Conservation (phyloP, 1,140 invertebrate species). For the Caenorhabditis inopinata region DNA sequence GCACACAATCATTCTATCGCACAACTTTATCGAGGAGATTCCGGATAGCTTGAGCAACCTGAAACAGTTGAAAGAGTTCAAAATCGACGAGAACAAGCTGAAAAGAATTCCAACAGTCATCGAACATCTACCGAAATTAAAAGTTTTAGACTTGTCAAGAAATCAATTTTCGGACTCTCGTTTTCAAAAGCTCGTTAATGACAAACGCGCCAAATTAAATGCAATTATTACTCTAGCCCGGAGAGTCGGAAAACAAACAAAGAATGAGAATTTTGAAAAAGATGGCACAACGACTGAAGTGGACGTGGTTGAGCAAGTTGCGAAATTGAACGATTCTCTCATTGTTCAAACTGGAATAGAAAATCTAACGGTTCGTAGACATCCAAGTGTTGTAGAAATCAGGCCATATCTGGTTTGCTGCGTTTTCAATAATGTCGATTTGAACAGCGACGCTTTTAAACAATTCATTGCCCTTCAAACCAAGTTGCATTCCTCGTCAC, state of each 20-base stretch:
- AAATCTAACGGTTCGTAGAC: conserved; percentile 36
- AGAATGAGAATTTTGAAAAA: not conserved
- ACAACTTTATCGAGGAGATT: conserved; percentile 20
- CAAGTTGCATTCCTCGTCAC: conserved; percentile 29
- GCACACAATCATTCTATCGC: not conserved
- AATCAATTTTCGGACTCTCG: conserved; percentile 43
- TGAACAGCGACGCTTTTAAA: conserved; percentile 40
- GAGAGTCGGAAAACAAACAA: conserved; percentile 8
- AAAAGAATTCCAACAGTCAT: conserved; percentile 34
- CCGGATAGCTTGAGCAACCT: conserved; percentile 32
- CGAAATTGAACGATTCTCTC: not conserved
- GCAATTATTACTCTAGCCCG: not conserved
- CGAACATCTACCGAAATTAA: conserved; percentile 39
- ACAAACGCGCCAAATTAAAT: conserved; percentile 38
- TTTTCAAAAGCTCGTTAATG: conserved; percentile 45
- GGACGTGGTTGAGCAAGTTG: not conserved
- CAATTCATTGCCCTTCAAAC: conserved; percentile 48
- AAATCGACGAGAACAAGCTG: conserved; percentile 35
- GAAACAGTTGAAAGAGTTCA: conserved; percentile 42
- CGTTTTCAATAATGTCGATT: conserved; percentile 40
- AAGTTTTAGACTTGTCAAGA: conserved; percentile 32
- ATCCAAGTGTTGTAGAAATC: conserved; percentile 25
- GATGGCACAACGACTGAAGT: not conserved
- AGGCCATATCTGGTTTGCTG: conserved; percentile 48
- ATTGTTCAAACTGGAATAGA: not conserved